Percentiles rank a stretch among this genome's conserved stretches.
phyloP scores from a whole-genome alignment of 2,888 invertebrate species.

The Ecliptopera silaceata region DNA sequence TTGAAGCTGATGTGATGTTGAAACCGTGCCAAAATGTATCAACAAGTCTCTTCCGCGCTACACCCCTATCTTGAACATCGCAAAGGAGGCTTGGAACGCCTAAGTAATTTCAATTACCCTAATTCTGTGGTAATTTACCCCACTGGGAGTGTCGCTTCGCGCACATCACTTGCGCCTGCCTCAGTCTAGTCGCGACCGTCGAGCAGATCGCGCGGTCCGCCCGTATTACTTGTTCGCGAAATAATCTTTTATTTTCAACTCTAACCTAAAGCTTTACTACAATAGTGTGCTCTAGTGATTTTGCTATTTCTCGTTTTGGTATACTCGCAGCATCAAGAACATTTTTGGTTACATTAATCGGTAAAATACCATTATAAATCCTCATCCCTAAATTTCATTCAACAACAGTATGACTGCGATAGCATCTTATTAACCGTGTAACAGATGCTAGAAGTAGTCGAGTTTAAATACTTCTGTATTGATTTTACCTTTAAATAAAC shows the following conservation, averaged over 20 bases:
- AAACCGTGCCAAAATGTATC: constrained; percentile 36
- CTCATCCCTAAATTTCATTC: constrained; percentile 5
- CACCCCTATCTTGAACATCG: constrained; percentile 11
- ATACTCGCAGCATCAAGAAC: neutral
- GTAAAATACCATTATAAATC: constrained; percentile 1
- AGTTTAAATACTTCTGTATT: constrained; percentile 35
- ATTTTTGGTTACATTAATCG: constrained; percentile 2
- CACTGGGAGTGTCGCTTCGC: constrained; percentile 45
- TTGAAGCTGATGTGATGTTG: constrained; percentile 24
- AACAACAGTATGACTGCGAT: constrained; percentile 1
- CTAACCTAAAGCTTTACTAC: constrained; percentile 28
- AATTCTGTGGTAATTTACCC: constrained; percentile 56
- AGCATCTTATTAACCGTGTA: constrained; percentile 18
- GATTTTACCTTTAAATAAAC: constrained; percentile 31
- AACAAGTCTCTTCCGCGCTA: constrained; percentile 31
- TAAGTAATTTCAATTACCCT: constrained; percentile 43
- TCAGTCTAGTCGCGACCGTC: constrained; percentile 56
- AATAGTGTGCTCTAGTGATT: constrained; percentile 38
- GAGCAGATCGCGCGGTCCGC: constrained; percentile 43
- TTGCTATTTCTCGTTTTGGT: neutral
- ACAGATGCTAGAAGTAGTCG: constrained; percentile 30
- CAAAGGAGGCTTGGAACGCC: constrained; percentile 4
- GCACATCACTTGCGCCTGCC: constrained; percentile 48
- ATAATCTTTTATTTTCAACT: constrained; percentile 43
- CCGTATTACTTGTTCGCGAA: constrained; percentile 43